Percentiles rank a stretch among this genome's conserved stretches.
Conservation (phyloP, 2,797 vertebrate genomes). For the Varecia variegata region DNA sequence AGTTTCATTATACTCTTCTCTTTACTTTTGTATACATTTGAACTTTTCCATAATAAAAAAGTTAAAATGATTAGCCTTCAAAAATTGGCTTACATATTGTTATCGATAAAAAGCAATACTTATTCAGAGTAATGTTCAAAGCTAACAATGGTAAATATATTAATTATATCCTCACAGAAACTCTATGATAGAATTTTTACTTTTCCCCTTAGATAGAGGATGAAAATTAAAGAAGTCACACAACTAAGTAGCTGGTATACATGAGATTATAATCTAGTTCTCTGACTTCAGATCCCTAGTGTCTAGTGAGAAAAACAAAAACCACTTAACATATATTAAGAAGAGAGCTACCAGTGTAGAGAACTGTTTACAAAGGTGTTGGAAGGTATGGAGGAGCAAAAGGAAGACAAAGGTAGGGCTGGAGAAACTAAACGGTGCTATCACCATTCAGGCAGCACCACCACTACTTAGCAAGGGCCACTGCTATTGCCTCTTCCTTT, state of each 20-base stretch:
- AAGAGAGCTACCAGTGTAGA: background rate
- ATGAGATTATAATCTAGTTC: background rate
- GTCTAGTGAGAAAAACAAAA: background rate
- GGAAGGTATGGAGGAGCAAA: background rate
- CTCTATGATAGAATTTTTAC: background rate
- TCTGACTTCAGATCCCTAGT: background rate
- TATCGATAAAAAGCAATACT: background rate
- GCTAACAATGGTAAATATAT: background rate
- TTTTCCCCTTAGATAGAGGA: background rate
- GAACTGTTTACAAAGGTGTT: background rate
- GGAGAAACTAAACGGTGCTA: background rate
- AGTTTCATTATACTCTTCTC: background rate
- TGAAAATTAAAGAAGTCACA: background rate
- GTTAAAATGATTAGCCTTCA: background rate
- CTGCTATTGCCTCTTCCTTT: background rate
- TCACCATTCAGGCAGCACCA: background rate
- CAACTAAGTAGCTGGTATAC: background rate
- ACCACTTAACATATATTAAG: background rate
- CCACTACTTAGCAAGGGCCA: background rate
- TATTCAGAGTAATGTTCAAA: background rate
- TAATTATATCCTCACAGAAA: background rate
- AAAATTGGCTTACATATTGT: background rate
- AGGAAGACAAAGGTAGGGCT: background rate
- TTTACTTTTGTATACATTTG: background rate
- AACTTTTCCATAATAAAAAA: conserved; percentile 36